These are phyloP conservation scores for Ceramica pisi DNA, from an alignment of 2,888 invertebrate species.

Conservation along the genomic window DNA sequence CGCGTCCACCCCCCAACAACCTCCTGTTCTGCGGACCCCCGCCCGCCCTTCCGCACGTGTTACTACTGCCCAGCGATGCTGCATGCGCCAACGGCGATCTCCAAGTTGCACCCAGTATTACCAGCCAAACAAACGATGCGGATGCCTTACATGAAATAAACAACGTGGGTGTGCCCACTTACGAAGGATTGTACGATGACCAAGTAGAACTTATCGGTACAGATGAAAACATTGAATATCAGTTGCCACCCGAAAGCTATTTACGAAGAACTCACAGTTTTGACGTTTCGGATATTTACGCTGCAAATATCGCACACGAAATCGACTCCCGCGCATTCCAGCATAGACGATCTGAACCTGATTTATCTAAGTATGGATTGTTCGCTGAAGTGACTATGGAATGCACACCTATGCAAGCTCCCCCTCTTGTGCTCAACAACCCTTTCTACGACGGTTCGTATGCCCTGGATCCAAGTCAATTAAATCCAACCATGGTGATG, in stretches of 20 bases:
- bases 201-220: constrained; percentile 75
- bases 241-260: constrained; percentile 75
- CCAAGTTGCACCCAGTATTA: constrained; percentile 70
- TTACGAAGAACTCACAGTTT: constrained; percentile 87
- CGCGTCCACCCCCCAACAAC: constrained; percentile 89
- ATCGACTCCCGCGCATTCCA: constrained; percentile 75
- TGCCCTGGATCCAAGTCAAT: constrained; percentile 79
- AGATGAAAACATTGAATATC: constrained; percentile 71
- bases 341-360: constrained; percentile 85
- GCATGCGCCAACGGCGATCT: constrained; percentile 69
- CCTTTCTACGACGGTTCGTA: constrained; percentile 88
- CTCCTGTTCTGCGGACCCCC: constrained; percentile 88
- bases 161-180: constrained; percentile 87
- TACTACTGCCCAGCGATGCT: constrained; percentile 87
- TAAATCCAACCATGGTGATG: constrained; percentile 81
- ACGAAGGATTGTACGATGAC: constrained; percentile 76
- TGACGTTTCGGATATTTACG: constrained; percentile 85
- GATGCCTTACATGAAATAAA: constrained; percentile 86
- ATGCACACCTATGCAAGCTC: constrained; percentile 78
- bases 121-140: constrained; percentile 80
- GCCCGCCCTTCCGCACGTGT: constrained; percentile 87
- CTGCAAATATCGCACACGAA: constrained; percentile 75
- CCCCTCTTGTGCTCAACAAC: constrained; percentile 87
- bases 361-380: constrained; percentile 85
- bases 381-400: constrained; percentile 84